Base-by-base conservation (phyloP, 1,140 invertebrate genomes). In the Conopomorpha cramerella region DNA sequence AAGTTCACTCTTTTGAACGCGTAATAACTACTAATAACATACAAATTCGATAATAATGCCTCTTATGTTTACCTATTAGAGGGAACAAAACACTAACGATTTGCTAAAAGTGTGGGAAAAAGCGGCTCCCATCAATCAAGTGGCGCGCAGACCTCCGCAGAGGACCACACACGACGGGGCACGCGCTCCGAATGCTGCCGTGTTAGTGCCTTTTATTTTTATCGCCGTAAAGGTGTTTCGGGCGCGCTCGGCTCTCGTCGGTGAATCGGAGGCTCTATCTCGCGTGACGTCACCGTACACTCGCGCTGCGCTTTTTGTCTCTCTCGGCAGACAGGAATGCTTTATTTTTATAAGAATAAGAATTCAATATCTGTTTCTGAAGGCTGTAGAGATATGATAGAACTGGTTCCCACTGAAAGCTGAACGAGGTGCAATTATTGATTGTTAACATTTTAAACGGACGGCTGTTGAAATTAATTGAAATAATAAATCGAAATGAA, bases 91-190 rank as follows among this genome's bases (percentile, higher is more conserved):
- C 10, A 23, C 19, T 23, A 6, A n/a, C n/a, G n/a, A n/a, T 23
- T 23, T 28, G 14, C 30, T 16, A 28, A 67, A 60, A 49, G 40
- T 49, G 66, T 64, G 66, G 49, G 56, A 73, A 73, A 62, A 63
- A 62, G 52, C 41, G 61, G 61, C 58, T 64, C 54, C 51, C 64
- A 72, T 72, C 64, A 66, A 70, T 72, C 61, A 72, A 60, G 62
- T 46, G 30, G 36, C 29, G 48, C 53, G 43, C 43, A 55, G 19
- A 70, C 71, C 74, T 71, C 74, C 71, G 32, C 25, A 65, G 64
- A 51, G 43, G 71, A 78, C 71, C 71, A 78, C 74, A 78, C 74
- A 76, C 66, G 57, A 64, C 44, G 70, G 63, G 70, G 71, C 74
- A 78, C 74, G 74, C 71, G 71, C 70, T 72, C 53, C 61, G 56